Base-by-base conservation (phyloP, 2,797 vertebrate species). In the Acanthornis magna region DNA sequence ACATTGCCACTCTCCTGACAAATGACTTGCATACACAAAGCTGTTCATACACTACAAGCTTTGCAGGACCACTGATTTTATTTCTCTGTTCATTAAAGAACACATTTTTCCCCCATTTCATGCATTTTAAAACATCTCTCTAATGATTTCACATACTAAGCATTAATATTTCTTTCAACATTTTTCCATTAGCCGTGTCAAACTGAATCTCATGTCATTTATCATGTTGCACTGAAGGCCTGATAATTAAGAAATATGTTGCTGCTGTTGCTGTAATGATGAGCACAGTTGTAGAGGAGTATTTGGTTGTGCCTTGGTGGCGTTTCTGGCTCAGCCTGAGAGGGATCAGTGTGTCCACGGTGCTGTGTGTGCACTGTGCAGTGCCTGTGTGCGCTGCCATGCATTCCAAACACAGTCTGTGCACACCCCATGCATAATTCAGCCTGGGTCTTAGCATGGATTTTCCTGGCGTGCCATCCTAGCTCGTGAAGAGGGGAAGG, bases 141-240 rank as follows among this genome's bases (percentile, higher is more conserved):
- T 94, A 88, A 95, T 47, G 88, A 89, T 72, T 75, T 92, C 70
- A 62, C 43, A 72, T 11, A 62, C 27, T 27, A 89, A 77, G 55
- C 40, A 43, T 63, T 83, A 89, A 84, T 81, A 91, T 94, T 93
- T 91, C 55, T 86, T 78, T 25, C 38, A 91, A 75, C 45, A 3
- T 53, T 89, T 93, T 93, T 48, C 91, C 87, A 94, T 93, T 92
- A 96, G 87, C 62, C 70, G 58, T 30, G 85, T 78, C 79, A 91
- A 89, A 62, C n/a, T 7, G 63, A 48, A 72, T 50, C 70, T 78
- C 7, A 5, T 78, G 63, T 32, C 74, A 63, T 89, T 86, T 84
- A 62, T 96, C 88, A 81, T 2, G 75, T n/a, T 60, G 72, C 85
- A 81, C 70, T 42, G 76, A 66, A 73, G 60, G 42, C 15, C 85